Evolutionary conservation across 1,140 invertebrate species (phyloP).

Genomic region (Polyergus mexicanus): DNA sequence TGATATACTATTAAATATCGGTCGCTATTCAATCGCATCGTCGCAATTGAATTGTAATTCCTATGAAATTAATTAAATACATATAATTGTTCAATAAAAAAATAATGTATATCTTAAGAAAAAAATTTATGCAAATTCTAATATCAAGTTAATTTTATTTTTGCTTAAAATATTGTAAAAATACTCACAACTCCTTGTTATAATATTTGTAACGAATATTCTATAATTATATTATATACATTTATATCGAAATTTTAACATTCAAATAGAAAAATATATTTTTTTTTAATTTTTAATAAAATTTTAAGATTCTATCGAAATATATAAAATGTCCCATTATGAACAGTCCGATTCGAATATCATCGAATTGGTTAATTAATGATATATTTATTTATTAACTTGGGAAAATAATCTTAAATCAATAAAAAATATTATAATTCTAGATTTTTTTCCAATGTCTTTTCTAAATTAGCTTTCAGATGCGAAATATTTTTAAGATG

Average conservation of each 20-base stretch:
- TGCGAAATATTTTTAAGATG: too few species aligned
- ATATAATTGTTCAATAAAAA: background rate
- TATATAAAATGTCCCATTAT: background rate
- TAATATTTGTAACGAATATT: too few species aligned
- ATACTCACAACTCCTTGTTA: background rate
- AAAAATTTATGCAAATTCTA: background rate
- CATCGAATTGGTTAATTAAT: background rate
- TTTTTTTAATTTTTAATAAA: background rate
- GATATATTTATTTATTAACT: background rate
- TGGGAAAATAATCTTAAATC: background rate
- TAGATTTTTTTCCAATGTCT: too few species aligned
- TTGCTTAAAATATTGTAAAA: slow-evolving; percentile 12
- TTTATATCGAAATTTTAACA: too few species aligned
- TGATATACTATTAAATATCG: background rate
- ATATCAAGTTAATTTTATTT: background rate
- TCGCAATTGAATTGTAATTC: background rate
- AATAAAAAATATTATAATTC: background rate
- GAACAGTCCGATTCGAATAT: background rate
- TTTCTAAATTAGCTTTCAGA: too few species aligned
- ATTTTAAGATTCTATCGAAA: background rate
- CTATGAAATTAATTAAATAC: background rate
- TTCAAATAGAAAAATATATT: too few species aligned
- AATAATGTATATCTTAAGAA: background rate
- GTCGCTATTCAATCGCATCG: background rate
- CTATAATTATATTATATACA: too few species aligned